phyloP scores from a whole-genome alignment of 1,140 invertebrate genomes.

The Cydia splendana region DNA sequence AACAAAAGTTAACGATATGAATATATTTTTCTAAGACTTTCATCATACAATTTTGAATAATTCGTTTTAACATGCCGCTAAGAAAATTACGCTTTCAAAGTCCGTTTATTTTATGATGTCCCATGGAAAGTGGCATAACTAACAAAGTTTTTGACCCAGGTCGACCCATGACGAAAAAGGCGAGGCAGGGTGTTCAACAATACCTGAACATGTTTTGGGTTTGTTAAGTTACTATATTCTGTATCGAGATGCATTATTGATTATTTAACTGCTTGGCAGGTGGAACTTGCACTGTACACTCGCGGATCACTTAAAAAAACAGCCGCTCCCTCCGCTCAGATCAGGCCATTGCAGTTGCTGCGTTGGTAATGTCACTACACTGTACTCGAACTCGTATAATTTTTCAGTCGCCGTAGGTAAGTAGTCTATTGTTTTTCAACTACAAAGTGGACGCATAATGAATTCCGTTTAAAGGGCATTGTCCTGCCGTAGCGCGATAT shows the following conservation, averaged over 20 bases:
- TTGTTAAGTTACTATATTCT: too few relatives aligned
- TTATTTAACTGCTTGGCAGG: neutral
- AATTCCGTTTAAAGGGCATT: conserved; percentile 53
- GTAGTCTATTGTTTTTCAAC: conserved; percentile 55
- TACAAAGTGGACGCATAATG: conserved; percentile 42
- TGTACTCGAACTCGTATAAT: conserved; percentile 19
- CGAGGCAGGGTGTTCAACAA: too few relatives aligned
- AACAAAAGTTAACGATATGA: too few relatives aligned
- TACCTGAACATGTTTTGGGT: too few relatives aligned
- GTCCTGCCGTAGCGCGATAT: conserved; percentile 46
- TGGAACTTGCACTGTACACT: neutral
- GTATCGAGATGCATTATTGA: neutral
- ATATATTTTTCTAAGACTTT: too few relatives aligned
- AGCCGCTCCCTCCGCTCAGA: neutral
- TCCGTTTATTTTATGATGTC: too few relatives aligned
- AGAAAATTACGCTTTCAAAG: too few relatives aligned
- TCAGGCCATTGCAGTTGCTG: neutral
- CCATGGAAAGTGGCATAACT: too few relatives aligned
- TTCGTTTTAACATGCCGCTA: too few relatives aligned
- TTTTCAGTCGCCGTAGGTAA: conserved; percentile 49
- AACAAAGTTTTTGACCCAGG: too few relatives aligned
- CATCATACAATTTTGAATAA: too few relatives aligned
- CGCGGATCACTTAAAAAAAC: neutral
- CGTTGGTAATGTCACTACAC: neutral
- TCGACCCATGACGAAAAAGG: too few relatives aligned